Evolutionary conservation across 2,113 vertebrate species (phyloP), one percentile per base, ranked within the genome.

Genomic region (Ameiurus melas): DNA sequence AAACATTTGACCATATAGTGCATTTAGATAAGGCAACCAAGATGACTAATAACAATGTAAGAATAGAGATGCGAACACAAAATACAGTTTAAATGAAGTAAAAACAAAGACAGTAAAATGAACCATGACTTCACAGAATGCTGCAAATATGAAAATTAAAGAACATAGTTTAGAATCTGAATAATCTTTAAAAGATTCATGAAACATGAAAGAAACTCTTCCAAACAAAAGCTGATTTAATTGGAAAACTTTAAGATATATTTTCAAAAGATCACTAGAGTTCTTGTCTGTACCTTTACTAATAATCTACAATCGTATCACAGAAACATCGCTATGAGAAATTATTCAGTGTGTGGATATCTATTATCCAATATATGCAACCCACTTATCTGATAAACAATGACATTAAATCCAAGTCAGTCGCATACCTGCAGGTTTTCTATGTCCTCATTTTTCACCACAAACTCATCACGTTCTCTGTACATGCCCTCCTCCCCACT

Each of bases 401-500:
- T 84, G 39, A 27, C 43, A 22, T 79, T 27, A 8, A 55, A 64
- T 36, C 22, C 3, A 71, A 85, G 3, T 36, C 27, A 36, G 1
- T 20, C 30, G 36, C 89, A 93, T 96, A 98, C 98, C 97, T 97
- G 97, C 60, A 99, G 93, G 71, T 88, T 94, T 90, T 99, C 97
- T 82, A 98, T 98, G 85, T 99, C 98, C 95, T 99, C 98, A 88
- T 98, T 99, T 94, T 98, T 97, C 91, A 99, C 97, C 36, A 99
- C 98, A 93, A 99, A 99, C 93, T 99, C 98, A 85, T 99, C 98
- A 80, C 98, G 97, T 89, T 99, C 98, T 89, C 97, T 95, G 93
- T 98, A 99, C 95, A 99, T 98, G 84, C 98, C 98, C 93, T 99
- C 98, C 84, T 98, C 98, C 89, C 97, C 98, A 20, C 98, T 99